Percentiles rank a stretch among this genome's conserved stretches.
These are phyloP conservation scores for Dromaius novaehollandiae DNA, from an alignment of 2,113 vertebrate genomes.

Conservation along the genomic window DNA sequence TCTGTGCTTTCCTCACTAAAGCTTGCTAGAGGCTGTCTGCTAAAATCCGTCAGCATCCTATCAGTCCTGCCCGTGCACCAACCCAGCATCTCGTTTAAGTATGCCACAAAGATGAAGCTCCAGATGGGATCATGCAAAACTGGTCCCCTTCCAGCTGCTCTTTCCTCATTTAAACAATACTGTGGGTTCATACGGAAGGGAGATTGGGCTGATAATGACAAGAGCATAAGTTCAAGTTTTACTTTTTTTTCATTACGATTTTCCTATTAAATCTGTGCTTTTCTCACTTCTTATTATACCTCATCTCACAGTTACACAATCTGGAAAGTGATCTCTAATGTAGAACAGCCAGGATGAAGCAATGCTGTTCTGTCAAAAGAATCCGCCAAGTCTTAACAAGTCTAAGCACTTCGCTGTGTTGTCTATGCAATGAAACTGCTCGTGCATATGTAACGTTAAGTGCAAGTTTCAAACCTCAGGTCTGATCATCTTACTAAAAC, in stretches of 20 bases:
- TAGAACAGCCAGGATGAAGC: conserved; percentile 1
- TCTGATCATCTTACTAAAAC: conserved; percentile 27
- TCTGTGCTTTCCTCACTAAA: conserved; percentile 41
- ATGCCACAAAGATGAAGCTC: conserved; percentile 42
- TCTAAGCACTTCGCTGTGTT: background rate
- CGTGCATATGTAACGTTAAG: background rate
- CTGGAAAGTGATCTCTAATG: conserved; percentile 9
- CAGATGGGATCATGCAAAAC: conserved; percentile 62
- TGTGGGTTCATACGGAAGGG: background rate
- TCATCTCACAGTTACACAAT: conserved; percentile 5
- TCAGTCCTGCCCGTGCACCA: conserved; percentile 43
- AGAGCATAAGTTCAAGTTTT: conserved; percentile 14
- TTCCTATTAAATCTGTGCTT: conserved; percentile 21
- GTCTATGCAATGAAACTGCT: background rate
- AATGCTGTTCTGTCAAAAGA: conserved; percentile 13
- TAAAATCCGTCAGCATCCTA: conserved; percentile 33
- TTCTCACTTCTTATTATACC: conserved; percentile 33
- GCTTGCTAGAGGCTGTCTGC: conserved; percentile 43
- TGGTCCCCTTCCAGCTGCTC: conserved; percentile 49
- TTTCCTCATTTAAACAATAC: conserved; percentile 48
- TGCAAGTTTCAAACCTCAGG: conserved; percentile 6
- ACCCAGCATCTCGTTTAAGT: conserved; percentile 11
- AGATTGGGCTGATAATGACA: conserved; percentile 34
- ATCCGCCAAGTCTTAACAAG: background rate
- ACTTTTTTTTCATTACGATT: background rate